Evolutionary conservation across 2,888 invertebrate species (phyloP).

Genomic region (Microctonus hyperodae): DNA sequence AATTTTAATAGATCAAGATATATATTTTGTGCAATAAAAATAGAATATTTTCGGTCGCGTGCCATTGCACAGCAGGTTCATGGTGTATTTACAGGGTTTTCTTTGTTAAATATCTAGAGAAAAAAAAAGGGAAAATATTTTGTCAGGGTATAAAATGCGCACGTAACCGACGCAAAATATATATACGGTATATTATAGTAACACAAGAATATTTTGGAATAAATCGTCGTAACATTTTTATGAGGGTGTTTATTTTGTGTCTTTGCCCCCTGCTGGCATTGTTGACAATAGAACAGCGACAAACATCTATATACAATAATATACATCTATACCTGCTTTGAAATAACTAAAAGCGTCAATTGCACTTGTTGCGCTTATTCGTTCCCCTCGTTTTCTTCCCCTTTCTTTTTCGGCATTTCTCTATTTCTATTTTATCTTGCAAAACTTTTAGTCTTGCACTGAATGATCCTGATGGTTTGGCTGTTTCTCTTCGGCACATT

Average conservation of each 20-base stretch:
- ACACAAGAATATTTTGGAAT: neutral
- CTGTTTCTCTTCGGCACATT: neutral
- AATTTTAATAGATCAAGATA: neutral
- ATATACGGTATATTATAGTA: too few relatives aligned
- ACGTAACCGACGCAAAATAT: too few relatives aligned
- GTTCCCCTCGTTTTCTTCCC: slow-evolving; percentile 6
- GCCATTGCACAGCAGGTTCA: slow-evolving; percentile 13
- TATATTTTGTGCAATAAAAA: neutral
- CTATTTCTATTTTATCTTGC: neutral
- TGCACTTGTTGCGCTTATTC: slow-evolving; percentile 40
- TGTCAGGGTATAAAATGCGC: too few relatives aligned
- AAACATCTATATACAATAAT: slow-evolving; percentile 20
- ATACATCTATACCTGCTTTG: slow-evolving; percentile 37
- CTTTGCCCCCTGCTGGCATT: slow-evolving; percentile 30
- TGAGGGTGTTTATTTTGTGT: neutral
- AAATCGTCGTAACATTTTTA: slow-evolving; percentile 7
- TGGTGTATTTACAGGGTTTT: neutral
- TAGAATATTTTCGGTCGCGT: slow-evolving; percentile 7
- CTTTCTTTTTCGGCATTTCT: neutral
- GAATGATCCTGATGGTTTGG: too few relatives aligned
- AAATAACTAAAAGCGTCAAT: slow-evolving; percentile 26
- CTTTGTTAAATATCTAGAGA: too few relatives aligned
- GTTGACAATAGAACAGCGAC: slow-evolving; percentile 34
- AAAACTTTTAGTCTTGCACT: neutral
- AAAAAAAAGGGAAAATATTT: neutral